A percentile compares a stretch with the other conserved stretches of the same genome.
Conservation (phyloP, 1,140 invertebrate species). For the Tetranychus cinnabarinus region DNA sequence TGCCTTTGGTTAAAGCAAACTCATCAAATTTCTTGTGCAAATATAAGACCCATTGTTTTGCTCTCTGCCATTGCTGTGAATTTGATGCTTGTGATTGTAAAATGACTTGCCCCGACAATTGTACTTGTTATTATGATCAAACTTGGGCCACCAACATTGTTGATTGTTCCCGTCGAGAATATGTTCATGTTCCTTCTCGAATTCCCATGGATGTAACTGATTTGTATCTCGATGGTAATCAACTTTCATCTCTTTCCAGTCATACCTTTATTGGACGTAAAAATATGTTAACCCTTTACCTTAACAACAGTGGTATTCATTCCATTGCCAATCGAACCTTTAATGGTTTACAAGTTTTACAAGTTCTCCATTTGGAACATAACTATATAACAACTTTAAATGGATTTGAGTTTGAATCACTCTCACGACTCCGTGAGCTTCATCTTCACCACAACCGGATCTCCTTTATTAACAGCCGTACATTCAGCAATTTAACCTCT, state of each 20-base stretch:
- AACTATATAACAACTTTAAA: slow-evolving; percentile 59
- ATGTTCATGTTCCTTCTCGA: slow-evolving; percentile 48
- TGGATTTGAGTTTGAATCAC: slow-evolving; percentile 46
- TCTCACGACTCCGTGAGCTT: slow-evolving; percentile 41
- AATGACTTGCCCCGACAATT: slow-evolving; percentile 79
- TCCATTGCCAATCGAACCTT: slow-evolving; percentile 68
- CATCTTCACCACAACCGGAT: slow-evolving; percentile 67
- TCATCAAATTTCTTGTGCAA: slow-evolving; percentile 69
- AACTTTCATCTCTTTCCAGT: slow-evolving; percentile 56
- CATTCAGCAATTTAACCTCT: slow-evolving; percentile 45
- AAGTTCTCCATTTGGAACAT: slow-evolving; percentile 42
- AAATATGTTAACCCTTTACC: slow-evolving; percentile 55
- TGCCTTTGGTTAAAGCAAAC: slow-evolving; percentile 49
- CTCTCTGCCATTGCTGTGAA: slow-evolving; percentile 76
- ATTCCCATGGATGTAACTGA: slow-evolving; percentile 86
- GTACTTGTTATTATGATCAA: slow-evolving; percentile 79
- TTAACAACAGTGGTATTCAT: slow-evolving; percentile 64
- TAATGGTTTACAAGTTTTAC: slow-evolving; percentile 49
- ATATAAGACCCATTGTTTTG: slow-evolving; percentile 76
- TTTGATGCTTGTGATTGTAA: slow-evolving; percentile 84
- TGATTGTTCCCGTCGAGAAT: slow-evolving; percentile 45
- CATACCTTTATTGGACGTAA: slow-evolving; percentile 75
- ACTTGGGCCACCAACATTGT: slow-evolving; percentile 80
- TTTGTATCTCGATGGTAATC: slow-evolving; percentile 72
- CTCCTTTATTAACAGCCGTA: slow-evolving; percentile 48